phyloP scores from a whole-genome alignment of 2,888 invertebrate species.

The Tinea trinotella region DNA sequence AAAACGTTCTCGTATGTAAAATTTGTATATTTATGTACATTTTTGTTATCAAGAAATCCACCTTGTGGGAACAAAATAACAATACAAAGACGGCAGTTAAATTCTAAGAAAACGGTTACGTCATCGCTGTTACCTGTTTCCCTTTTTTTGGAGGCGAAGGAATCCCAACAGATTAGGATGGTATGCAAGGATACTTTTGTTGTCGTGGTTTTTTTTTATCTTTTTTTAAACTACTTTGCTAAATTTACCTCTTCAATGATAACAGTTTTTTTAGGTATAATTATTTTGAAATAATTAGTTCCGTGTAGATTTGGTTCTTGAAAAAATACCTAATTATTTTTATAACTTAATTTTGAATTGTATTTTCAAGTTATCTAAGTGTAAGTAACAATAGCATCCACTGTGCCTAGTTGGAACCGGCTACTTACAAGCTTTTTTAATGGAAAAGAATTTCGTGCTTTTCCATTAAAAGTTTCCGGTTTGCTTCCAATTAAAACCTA shows the following conservation, averaged over 20 bases:
- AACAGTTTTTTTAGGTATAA: neutral
- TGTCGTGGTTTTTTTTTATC: neutral
- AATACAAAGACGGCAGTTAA: neutral
- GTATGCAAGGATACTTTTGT: conserved; percentile 14
- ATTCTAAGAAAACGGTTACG: conserved; percentile 14
- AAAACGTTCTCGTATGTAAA: too few relatives aligned
- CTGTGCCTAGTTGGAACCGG: too few relatives aligned
- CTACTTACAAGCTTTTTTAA: too few relatives aligned
- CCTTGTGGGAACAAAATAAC: conserved; percentile 6
- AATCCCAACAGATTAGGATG: conserved; percentile 17
- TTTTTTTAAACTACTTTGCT: neutral
- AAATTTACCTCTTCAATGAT: neutral
- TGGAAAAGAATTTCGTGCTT: too few relatives aligned
- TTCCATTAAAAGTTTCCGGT: too few relatives aligned
- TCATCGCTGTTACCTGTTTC: conserved; percentile 11
- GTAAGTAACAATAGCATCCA: too few relatives aligned
- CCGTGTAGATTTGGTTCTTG: neutral
- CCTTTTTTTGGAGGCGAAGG: conserved; percentile 8
- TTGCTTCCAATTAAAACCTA: too few relatives aligned
- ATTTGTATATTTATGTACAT: too few relatives aligned
- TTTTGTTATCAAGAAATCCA: neutral
- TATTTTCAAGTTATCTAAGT: too few relatives aligned
- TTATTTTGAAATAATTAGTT: neutral
- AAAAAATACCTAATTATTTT: too few relatives aligned
- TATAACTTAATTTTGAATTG: too few relatives aligned